Conservation (phyloP, 1,140 invertebrate genomes). For the Apis florea region DNA sequence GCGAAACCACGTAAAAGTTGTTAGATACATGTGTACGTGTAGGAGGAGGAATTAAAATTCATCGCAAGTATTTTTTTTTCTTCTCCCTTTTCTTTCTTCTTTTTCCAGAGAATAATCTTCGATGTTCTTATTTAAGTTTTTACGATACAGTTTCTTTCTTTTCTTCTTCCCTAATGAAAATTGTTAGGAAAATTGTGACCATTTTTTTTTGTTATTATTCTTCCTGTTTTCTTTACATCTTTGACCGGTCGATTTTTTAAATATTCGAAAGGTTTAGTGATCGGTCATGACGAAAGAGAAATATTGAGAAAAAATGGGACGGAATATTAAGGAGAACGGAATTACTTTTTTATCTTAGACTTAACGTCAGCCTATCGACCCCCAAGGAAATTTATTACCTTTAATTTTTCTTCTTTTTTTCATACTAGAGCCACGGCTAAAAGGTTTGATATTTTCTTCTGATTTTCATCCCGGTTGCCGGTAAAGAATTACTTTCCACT, state of each 20-base stretch:
- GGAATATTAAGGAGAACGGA: slow-evolving; percentile 40
- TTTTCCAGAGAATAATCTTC: background rate
- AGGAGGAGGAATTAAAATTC: background rate
- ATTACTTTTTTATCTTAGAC: slow-evolving; percentile 46
- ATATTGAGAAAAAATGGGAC: background rate
- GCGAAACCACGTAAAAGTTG: background rate
- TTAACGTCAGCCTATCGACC: slow-evolving; percentile 37
- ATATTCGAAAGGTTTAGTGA: slow-evolving; percentile 26
- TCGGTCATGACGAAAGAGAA: background rate
- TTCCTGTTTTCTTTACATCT: no score
- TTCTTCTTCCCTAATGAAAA: background rate
- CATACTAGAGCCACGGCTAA: background rate
- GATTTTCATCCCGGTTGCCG: slow-evolving; percentile 6
- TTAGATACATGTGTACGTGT: background rate
- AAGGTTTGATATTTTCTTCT: slow-evolving; percentile 27
- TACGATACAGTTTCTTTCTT: background rate
- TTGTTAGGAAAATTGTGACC: background rate
- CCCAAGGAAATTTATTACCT: slow-evolving; percentile 44
- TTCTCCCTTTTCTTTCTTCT: no score
- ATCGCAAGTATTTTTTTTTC: background rate
- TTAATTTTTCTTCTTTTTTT: slow-evolving; percentile 29
- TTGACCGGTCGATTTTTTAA: slow-evolving; percentile 3
- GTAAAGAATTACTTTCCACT: slow-evolving; percentile 31
- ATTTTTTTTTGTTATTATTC: no score
- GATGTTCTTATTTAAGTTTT: background rate